Percentiles rank a stretch among this genome's conserved stretches.
Conservation (phyloP, 2,113 vertebrate genomes). For the Corvus cornix region DNA sequence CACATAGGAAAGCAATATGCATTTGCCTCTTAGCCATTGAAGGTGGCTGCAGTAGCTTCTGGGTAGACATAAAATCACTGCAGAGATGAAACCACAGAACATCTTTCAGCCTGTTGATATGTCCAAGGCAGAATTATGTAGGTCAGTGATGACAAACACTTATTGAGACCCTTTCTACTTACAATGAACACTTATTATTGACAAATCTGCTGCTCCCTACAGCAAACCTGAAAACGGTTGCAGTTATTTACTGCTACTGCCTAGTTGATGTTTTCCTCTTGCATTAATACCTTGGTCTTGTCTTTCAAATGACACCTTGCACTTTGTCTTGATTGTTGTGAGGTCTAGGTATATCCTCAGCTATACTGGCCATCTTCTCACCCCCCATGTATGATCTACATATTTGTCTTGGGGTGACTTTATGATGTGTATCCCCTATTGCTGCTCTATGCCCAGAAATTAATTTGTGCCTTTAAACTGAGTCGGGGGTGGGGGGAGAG, state of each 20-base stretch:
- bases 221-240: background rate
- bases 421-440: no score
- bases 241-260: background rate
- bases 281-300: background rate
- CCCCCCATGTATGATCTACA: fast-evolving
- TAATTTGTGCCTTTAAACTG: no score
- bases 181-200: background rate
- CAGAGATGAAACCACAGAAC: background rate
- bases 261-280: background rate
- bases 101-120: background rate
- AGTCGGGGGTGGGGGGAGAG: no score
- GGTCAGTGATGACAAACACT: background rate
- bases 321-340: background rate
- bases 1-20: background rate
- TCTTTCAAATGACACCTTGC: background rate
- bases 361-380: background rate
- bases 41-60: background rate
- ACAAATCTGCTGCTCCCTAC: background rate
- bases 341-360: background rate
- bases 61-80: background rate
- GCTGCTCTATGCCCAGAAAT: no score
- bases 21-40: conserved; percentile 38
- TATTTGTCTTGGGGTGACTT: no score
- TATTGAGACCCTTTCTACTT: background rate
- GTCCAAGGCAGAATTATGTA: background rate